Evolutionary conservation across 1,140 invertebrate genomes (phyloP).

Genomic region (Asobara japonica): DNA sequence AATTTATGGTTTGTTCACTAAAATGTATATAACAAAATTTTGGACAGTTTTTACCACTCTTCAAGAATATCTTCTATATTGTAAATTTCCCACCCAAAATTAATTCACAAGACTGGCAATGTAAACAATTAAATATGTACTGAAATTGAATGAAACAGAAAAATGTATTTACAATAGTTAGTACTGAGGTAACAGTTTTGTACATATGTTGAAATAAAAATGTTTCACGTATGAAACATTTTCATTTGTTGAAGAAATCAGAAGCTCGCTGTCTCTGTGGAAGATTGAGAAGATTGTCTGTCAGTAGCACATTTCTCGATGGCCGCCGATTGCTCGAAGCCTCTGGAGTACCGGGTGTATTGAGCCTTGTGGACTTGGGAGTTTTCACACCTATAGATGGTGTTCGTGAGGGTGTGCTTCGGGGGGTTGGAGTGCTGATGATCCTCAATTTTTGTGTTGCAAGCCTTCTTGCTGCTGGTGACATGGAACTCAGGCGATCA

Average conservation of each 20-base stretch:
- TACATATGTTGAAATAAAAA: neutral
- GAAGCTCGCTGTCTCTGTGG: slow-evolving; percentile 62
- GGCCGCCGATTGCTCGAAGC: slow-evolving; percentile 18
- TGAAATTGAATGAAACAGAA: neutral
- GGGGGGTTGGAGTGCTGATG: slow-evolving; percentile 62
- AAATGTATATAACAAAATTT: too few species aligned
- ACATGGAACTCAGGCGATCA: slow-evolving; percentile 89
- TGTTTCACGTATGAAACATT: neutral
- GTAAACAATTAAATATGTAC: neutral
- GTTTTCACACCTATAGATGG: slow-evolving; percentile 61
- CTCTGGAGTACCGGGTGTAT: slow-evolving; percentile 50
- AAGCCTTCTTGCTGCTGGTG: slow-evolving; percentile 89
- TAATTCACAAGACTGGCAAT: too few species aligned
- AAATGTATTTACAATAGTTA: slow-evolving; percentile 7
- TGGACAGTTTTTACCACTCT: too few species aligned
- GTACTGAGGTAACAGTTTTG: neutral
- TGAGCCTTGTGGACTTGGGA: slow-evolving; percentile 55
- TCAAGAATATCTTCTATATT: too few species aligned
- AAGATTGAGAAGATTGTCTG: slow-evolving; percentile 63
- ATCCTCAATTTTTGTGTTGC: slow-evolving; percentile 73
- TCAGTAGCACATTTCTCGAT: slow-evolving; percentile 60
- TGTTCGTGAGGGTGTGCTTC: slow-evolving; percentile 58
- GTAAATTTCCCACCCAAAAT: too few species aligned
- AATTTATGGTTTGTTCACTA: too few species aligned
- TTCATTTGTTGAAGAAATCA: slow-evolving; percentile 58